phyloP scores from a whole-genome alignment of 2,888 invertebrate species.

The Amblyjoppa proteus region DNA sequence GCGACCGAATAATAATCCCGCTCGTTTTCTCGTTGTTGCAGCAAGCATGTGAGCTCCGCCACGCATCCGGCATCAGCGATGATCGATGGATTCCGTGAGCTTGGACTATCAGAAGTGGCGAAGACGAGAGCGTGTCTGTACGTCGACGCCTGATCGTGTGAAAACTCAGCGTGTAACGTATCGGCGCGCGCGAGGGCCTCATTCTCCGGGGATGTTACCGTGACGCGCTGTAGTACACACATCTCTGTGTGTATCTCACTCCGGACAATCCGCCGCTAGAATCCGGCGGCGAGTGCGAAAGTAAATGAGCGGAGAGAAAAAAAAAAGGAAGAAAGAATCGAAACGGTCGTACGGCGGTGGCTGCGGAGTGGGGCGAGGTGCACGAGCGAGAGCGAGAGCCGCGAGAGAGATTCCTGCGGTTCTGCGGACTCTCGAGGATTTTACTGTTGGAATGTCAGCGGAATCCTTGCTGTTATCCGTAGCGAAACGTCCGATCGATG shows the following conservation, averaged over 20 bases:
- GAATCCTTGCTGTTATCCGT: background rate
- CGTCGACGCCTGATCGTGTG: slow-evolving; percentile 8
- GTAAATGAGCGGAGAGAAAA: slow-evolving; percentile 35
- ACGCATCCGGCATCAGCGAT: slow-evolving; percentile 39
- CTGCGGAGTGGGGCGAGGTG: background rate
- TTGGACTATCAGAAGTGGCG: slow-evolving; percentile 14
- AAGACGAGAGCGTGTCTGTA: slow-evolving; percentile 5
- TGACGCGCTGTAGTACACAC: slow-evolving; percentile 22
- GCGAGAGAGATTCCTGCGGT: slow-evolving; percentile 35
- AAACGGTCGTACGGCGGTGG: slow-evolving; percentile 27
- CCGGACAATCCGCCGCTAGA: background rate
- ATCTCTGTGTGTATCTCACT: background rate
- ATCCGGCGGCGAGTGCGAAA: slow-evolving; percentile 46
- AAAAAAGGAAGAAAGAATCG: slow-evolving; percentile 11
- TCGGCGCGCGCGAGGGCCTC: slow-evolving; percentile 14
- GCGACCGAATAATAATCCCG: slow-evolving; percentile 3
- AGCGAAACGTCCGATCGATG: background rate
- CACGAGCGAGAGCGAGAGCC: background rate
- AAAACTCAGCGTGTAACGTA: slow-evolving; percentile 30
- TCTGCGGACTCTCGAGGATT: slow-evolving; percentile 22
- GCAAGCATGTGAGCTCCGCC: slow-evolving; percentile 8
- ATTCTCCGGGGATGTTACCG: slow-evolving; percentile 42
- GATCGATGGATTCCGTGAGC: slow-evolving; percentile 55
- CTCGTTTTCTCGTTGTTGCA: slow-evolving; percentile 6
- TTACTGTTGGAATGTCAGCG: slow-evolving; percentile 32